Conservation (phyloP, 2,113 vertebrate genomes). For the Felis catus region DNA sequence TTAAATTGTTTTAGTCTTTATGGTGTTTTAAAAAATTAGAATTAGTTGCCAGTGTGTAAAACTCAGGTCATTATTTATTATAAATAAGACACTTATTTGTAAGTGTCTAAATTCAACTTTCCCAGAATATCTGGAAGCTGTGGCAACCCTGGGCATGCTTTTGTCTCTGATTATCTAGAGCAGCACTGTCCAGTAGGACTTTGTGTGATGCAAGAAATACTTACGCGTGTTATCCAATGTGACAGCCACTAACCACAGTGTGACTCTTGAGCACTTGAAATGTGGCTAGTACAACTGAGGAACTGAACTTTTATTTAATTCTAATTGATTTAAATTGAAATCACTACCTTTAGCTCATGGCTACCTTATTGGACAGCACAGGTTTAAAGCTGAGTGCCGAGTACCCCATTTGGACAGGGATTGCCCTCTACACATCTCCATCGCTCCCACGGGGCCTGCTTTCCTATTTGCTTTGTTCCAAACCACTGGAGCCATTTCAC, state of each 20-base stretch:
- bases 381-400: not conserved
- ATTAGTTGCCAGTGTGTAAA: not conserved
- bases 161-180: fast-evolving
- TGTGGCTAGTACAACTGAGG: not conserved
- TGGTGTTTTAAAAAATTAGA: not conserved
- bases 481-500: not conserved
- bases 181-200: fast-evolving
- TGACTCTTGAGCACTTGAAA: not conserved
- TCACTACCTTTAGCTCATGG: not conserved
- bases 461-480: not conserved
- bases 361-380: not conserved
- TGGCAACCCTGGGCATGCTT: fast-evolving
- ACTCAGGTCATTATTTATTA: not conserved
- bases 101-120: not conserved
- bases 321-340: not conserved
- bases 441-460: not conserved
- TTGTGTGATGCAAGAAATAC: too few relatives aligned
- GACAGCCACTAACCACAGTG: not conserved
- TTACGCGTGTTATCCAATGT: fast-evolving
- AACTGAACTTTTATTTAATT: not conserved
- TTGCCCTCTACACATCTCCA: not conserved
- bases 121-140: not conserved
- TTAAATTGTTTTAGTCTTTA: not conserved
- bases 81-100: not conserved
- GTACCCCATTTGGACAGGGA: not conserved